Percentiles rank a stretch among this genome's conserved stretches.
Conservation (phyloP, 2,797 vertebrate genomes). For the Peromyscus aztecus region DNA sequence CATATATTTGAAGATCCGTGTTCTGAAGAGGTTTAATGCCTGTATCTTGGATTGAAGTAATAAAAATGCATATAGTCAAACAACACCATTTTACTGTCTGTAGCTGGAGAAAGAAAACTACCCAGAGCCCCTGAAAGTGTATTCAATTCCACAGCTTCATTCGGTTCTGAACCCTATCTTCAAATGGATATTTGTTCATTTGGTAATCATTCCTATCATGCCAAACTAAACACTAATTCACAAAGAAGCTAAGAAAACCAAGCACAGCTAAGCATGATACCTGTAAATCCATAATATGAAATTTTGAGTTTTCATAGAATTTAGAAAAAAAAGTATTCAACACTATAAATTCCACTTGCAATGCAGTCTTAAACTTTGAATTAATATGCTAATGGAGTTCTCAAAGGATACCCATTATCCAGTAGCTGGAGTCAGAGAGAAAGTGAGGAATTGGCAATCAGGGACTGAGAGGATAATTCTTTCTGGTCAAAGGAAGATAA, state of each 20-base stretch:
- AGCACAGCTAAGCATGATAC: background rate
- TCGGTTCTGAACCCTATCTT: background rate
- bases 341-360: background rate
- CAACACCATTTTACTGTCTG: background rate
- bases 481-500: background rate
- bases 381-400: background rate
- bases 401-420: background rate
- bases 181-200: background rate
- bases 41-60: background rate
- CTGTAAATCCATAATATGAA: background rate
- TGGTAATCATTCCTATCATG: too few species aligned
- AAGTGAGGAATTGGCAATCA: background rate
- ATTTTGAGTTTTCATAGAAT: background rate
- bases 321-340: background rate
- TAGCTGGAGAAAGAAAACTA: background rate
- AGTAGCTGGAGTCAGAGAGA: background rate
- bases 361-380: background rate
- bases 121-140: background rate
- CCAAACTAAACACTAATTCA: background rate
- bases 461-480: background rate
- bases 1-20: too few species aligned
- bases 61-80: background rate
- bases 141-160: background rate
- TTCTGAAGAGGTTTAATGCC: background rate
- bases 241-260: background rate